Percentiles rank a stretch among this genome's conserved stretches.
Evolutionary conservation across 2,888 invertebrate genomes (phyloP).

Genomic region (Trissolcus brochymenae): DNA sequence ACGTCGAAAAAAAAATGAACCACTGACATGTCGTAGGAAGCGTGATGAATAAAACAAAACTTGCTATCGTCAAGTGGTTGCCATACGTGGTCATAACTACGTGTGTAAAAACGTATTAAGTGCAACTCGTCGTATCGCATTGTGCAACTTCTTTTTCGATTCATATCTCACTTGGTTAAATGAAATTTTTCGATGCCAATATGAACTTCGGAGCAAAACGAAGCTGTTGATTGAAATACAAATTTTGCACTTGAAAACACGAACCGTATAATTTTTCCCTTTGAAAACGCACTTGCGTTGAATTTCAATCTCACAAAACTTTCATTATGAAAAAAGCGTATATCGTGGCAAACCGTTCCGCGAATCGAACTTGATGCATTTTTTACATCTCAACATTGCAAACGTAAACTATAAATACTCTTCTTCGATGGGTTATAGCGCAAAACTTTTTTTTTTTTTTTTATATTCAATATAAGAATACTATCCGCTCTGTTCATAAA

Average conservation of each 20-base stretch:
- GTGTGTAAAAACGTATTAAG: constrained; percentile 38
- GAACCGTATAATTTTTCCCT: no score
- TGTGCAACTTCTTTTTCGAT: no score
- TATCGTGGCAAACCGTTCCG: background rate
- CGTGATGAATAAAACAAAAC: constrained; percentile 43
- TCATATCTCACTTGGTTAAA: no score
- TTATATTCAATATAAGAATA: constrained; percentile 36
- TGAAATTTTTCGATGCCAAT: no score
- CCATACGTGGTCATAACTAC: constrained; percentile 26
- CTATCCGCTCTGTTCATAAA: constrained; percentile 10
- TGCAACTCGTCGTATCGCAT: background rate
- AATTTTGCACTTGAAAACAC: no score
- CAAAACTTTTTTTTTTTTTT: constrained; percentile 27
- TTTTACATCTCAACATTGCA: constrained; percentile 34
- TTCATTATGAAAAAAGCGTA: no score
- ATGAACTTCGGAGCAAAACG: no score
- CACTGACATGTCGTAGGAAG: constrained; percentile 40
- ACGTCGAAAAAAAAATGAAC: constrained; percentile 24
- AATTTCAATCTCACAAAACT: no score
- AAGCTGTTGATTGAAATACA: no score
- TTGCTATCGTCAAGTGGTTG: constrained; percentile 17
- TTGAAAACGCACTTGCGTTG: no score
- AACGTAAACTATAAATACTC: constrained; percentile 45
- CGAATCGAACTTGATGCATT: constrained; percentile 16
- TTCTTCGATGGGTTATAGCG: constrained; percentile 23